These are phyloP conservation scores for Syndactyla subalaris DNA, from an alignment of 2,797 vertebrate genomes.

Conservation along the genomic window DNA sequence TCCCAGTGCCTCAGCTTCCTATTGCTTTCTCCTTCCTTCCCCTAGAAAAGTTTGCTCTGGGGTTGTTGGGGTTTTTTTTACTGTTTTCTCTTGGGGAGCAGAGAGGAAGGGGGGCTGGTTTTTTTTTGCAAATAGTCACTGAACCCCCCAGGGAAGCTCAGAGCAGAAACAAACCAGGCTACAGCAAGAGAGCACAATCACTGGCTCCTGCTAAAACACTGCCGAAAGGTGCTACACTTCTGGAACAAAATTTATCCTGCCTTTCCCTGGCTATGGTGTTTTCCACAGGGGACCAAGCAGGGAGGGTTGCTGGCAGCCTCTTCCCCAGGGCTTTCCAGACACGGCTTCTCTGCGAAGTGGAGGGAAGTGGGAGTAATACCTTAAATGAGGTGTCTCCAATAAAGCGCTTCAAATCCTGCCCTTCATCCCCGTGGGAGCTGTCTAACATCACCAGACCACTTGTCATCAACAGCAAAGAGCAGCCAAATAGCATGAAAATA, in stretches of 20 bases:
- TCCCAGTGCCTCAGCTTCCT: constrained; percentile 3
- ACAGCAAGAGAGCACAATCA: background rate
- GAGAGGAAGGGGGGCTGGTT: background rate
- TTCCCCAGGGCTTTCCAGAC: background rate
- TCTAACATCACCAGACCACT: background rate
- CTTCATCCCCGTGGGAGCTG: background rate
- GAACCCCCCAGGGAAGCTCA: background rate
- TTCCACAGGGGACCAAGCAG: background rate
- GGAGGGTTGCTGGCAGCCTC: background rate
- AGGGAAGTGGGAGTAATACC: constrained; percentile 20
- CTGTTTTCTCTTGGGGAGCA: background rate
- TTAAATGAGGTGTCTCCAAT: constrained; percentile 13
- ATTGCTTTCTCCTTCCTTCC: background rate
- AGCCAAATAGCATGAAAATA: constrained; percentile 9
- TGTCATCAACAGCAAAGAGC: background rate
- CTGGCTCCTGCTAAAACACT: background rate
- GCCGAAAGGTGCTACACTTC: background rate
- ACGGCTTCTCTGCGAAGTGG: background rate
- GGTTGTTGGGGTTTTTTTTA: background rate
- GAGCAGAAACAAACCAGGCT: background rate
- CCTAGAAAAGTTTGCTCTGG: background rate
- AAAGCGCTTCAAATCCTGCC: background rate
- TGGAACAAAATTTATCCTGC: background rate
- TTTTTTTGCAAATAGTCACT: background rate
- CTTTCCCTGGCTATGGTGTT: background rate